Conservation (phyloP, 1,140 invertebrate genomes). For the Scaptomyza pallida region DNA sequence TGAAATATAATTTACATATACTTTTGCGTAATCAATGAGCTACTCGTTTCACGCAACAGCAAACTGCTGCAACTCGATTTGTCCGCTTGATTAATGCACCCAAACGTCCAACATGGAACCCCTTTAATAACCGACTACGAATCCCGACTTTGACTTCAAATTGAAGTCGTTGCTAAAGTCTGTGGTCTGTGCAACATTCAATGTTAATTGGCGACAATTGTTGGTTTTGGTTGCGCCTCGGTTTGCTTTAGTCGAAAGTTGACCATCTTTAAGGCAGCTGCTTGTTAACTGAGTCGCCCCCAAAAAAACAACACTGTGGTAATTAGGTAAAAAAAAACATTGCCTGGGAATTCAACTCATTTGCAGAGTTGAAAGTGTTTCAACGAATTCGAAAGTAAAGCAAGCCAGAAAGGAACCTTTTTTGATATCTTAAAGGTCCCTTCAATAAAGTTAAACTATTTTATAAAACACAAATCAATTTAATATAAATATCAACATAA, state of each 20-base stretch:
- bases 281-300: slow-evolving; percentile 8
- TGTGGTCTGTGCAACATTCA: slow-evolving; percentile 16
- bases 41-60: slow-evolving; percentile 69
- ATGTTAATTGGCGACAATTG: slow-evolving; percentile 75
- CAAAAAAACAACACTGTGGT: slow-evolving; percentile 11
- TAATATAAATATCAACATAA: slow-evolving; percentile 19
- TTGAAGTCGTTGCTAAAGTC: background rate
- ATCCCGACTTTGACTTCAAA: background rate
- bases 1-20: slow-evolving; percentile 61
- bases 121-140: slow-evolving; percentile 23
- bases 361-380: slow-evolving; percentile 15
- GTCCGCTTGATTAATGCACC: slow-evolving; percentile 70
- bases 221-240: slow-evolving; percentile 31
- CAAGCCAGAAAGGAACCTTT: background rate
- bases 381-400: slow-evolving; percentile 3
- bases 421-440: background rate
- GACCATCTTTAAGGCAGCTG: slow-evolving; percentile 19
- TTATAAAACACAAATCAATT: slow-evolving; percentile 6
- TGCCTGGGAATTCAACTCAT: slow-evolving; percentile 35
- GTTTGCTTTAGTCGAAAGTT: slow-evolving; percentile 57
- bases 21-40: slow-evolving; percentile 62
- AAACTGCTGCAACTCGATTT: slow-evolving; percentile 47
- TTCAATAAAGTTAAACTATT: background rate
- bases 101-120: slow-evolving; percentile 2
- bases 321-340: slow-evolving; percentile 21